A percentile compares a stretch with the other conserved stretches of the same genome.
phyloP scores from a whole-genome alignment of 30 jellyfish, hydroid and myxozoan genomes.

The Nemopilema nomurai region DNA sequence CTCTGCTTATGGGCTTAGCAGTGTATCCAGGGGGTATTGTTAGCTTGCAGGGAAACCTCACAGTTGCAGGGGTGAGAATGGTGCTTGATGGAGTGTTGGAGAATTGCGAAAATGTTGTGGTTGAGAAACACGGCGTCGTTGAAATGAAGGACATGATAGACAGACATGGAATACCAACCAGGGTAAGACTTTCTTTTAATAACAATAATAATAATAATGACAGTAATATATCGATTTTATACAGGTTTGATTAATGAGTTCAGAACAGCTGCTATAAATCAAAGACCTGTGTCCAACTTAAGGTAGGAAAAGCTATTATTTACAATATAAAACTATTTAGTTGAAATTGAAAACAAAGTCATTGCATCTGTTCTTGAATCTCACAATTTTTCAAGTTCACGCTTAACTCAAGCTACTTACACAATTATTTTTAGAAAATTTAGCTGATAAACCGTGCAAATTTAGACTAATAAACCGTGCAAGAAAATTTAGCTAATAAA shows the following conservation, averaged over 20 bases:
- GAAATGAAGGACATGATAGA: conserved; percentile 68
- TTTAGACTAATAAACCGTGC: too few species aligned
- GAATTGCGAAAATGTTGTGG: conserved; percentile 61
- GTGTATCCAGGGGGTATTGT: conserved; percentile 67
- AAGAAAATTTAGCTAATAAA: too few species aligned
- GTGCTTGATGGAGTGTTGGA: conserved; percentile 65
- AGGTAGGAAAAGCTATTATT: not conserved
- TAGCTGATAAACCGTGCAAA: too few species aligned
- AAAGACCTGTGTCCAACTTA: not conserved
- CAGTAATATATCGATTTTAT: too few species aligned
- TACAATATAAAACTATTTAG: too few species aligned
- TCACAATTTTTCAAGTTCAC: not conserved
- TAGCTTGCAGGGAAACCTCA: conserved; percentile 57
- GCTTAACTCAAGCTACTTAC: not conserved
- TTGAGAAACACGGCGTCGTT: conserved; percentile 55
- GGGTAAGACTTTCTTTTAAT: conserved; percentile 60
- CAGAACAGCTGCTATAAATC: not conserved
- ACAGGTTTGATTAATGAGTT: too few species aligned
- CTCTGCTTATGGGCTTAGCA: conserved; percentile 61
- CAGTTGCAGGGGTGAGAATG: conserved; percentile 67
- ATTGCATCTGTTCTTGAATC: too few species aligned
- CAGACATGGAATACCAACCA: conserved; percentile 28
- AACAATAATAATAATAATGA: too few species aligned
- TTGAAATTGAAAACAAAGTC: too few species aligned
- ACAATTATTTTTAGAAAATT: not conserved